Evolutionary conservation across 2,113 vertebrate species (phyloP), one percentile per base, ranked within the genome.

Genomic region (Corvus hawaiiensis): DNA sequence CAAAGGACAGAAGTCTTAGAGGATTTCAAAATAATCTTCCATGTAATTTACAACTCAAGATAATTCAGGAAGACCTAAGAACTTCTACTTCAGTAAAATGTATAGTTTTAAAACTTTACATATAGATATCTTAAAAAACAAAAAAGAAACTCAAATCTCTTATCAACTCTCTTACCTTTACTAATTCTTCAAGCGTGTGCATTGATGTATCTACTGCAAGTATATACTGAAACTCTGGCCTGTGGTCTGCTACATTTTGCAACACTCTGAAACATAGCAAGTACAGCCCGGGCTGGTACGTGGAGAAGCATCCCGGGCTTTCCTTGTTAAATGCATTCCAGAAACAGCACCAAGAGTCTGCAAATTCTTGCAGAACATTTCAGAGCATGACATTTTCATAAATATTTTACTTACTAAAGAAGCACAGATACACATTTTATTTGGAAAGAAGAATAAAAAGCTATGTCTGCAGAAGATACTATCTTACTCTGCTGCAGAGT

Each of bases 151-250:
- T 33, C 7, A 26, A 46, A 19, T 9, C 5, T 56, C 7, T 43
- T 93, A 55, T 13, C 7, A 41, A 44, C 11, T 6, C 8, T 51
- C 16, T 66, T 94, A 99, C 99, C 98, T 98, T 98, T 71, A 99
- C 33, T 28, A 99, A 92, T 55, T 99, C 98, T 89, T 98, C 97
- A 94, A 99, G 93, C 2, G 98, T 98, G 33, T 98, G 97, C 58
- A 95, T 96, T 22, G 99, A 98, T 30, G 91, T 89, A 55, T 99
- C 99, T 91, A 99, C 98, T 20, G 99, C 99, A 12, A 99, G 88
- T 67, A 99, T 68, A 80, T 99, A 99, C 68, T 96, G 97, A 5
- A 85, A 87, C 39, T 90, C 97, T 6, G 99, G 99, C 78, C 93
- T 96, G 5, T 94, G 98, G 39, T 99, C 98, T 58, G 98, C 98